Conservation (phyloP, 2,888 invertebrate genomes). For the Cerceris rybyensis region DNA sequence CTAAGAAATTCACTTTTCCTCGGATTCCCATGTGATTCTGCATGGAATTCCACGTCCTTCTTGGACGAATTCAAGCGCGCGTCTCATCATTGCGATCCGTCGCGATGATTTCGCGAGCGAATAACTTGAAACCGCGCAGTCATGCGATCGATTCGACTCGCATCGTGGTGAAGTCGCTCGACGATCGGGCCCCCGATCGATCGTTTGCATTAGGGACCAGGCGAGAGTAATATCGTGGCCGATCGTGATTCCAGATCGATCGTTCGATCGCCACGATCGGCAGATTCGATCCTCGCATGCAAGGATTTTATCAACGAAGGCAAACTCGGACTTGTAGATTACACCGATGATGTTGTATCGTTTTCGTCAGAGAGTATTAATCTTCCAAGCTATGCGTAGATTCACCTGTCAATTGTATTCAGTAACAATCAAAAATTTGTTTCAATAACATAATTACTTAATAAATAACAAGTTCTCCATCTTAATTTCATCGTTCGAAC, state of each 20-base stretch:
- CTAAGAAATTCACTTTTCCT: too few relatives aligned
- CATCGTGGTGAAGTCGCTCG: slow-evolving; percentile 62
- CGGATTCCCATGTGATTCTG: neutral
- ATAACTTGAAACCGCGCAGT: slow-evolving; percentile 53
- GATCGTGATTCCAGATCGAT: slow-evolving; percentile 60
- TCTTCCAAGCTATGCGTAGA: neutral
- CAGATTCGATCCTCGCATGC: slow-evolving; percentile 36
- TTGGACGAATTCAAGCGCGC: slow-evolving; percentile 14
- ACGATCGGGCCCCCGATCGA: slow-evolving; percentile 49
- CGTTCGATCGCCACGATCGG: slow-evolving; percentile 49
- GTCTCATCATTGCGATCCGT: slow-evolving; percentile 26
- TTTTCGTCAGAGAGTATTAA: neutral
- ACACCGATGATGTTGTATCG: slow-evolving; percentile 39
- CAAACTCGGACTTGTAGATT: slow-evolving; percentile 55
- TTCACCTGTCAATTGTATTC: too few relatives aligned
- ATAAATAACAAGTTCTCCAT: too few relatives aligned
- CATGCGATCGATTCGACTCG: slow-evolving; percentile 55
- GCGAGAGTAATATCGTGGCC: slow-evolving; percentile 41
- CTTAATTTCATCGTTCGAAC: too few relatives aligned
- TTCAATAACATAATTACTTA: too few relatives aligned
- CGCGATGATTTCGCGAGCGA: slow-evolving; percentile 31
- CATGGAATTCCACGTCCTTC: neutral
- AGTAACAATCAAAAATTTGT: too few relatives aligned
- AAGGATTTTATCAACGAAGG: slow-evolving; percentile 55
- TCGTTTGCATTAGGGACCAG: slow-evolving; percentile 44